phyloP scores from a whole-genome alignment of 1,140 invertebrate species.

The Drosophila prosaltans region DNA sequence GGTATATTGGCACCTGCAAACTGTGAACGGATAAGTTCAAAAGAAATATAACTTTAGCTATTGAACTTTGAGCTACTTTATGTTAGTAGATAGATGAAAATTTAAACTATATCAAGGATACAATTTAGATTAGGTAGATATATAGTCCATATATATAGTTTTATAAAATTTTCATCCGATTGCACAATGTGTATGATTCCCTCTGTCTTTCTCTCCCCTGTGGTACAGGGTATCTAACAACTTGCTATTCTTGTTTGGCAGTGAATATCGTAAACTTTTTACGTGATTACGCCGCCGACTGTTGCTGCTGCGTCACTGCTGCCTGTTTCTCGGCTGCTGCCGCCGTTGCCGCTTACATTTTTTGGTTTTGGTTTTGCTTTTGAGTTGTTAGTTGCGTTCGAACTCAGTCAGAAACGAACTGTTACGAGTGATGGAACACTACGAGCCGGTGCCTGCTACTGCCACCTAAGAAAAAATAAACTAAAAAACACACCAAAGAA shows the following conservation, averaged over 20 bases:
- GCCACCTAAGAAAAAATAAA: constrained; percentile 19
- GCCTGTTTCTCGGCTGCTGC: constrained; percentile 4
- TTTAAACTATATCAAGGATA: too few species aligned
- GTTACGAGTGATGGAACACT: constrained; percentile 72
- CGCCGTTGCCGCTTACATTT: neutral
- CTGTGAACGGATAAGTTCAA: too few species aligned
- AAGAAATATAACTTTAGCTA: too few species aligned
- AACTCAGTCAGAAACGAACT: constrained; percentile 70
- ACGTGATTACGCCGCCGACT: neutral
- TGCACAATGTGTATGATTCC: too few species aligned
- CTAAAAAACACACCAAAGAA: constrained; percentile 9
- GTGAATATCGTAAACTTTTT: constrained; percentile 2
- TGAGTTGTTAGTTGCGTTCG: constrained; percentile 61
- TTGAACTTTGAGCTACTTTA: too few species aligned
- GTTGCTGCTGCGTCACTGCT: constrained; percentile 6
- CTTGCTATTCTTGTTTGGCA: neutral
- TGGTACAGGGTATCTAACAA: neutral
- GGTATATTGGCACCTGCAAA: neutral
- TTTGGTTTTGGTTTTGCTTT: constrained; percentile 16
- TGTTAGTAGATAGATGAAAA: too few species aligned
- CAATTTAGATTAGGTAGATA: too few species aligned
- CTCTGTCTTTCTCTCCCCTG: too few species aligned
- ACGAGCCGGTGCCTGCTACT: constrained; percentile 53
- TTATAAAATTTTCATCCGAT: too few species aligned
- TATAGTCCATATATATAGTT: too few species aligned